Evolutionary conservation across 2,888 invertebrate species (phyloP).

Genomic region (Dryocosmus kuriphilus): DNA sequence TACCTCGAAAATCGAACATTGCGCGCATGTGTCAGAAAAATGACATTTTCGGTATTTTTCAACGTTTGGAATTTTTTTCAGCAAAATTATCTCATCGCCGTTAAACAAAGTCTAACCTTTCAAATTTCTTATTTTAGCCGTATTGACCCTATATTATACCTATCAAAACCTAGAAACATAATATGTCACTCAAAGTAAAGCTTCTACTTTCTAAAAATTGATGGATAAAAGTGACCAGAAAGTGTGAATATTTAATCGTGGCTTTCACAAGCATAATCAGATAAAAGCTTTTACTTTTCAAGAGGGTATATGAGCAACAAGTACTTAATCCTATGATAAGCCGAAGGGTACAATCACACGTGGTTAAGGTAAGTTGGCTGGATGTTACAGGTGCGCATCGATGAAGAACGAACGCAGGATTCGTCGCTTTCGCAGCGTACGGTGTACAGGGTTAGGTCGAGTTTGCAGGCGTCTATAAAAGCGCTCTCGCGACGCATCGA

Average conservation of each 20-base stretch:
- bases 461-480: constrained; percentile 54
- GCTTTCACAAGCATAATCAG: neutral
- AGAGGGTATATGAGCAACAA: constrained; percentile 22
- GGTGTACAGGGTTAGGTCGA: constrained; percentile 49
- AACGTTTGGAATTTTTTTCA: no score
- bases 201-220: neutral
- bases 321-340: constrained; percentile 44
- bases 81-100: no score
- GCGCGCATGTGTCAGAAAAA: no score
- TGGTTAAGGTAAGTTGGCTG: constrained; percentile 15
- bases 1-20: no score
- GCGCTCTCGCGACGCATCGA: constrained; percentile 55
- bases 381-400: constrained; percentile 41
- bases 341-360: constrained; percentile 49
- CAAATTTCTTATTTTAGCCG: no score
- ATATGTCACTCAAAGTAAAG: neutral
- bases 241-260: neutral
- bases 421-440: constrained; percentile 43
- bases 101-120: no score
- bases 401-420: constrained; percentile 47
- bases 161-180: no score
- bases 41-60: no score
- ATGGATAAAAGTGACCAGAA: neutral
- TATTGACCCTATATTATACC: no score
- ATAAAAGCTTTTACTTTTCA: neutral